Base-by-base conservation (phyloP, 2,888 invertebrate genomes). In the Noctua comes region DNA sequence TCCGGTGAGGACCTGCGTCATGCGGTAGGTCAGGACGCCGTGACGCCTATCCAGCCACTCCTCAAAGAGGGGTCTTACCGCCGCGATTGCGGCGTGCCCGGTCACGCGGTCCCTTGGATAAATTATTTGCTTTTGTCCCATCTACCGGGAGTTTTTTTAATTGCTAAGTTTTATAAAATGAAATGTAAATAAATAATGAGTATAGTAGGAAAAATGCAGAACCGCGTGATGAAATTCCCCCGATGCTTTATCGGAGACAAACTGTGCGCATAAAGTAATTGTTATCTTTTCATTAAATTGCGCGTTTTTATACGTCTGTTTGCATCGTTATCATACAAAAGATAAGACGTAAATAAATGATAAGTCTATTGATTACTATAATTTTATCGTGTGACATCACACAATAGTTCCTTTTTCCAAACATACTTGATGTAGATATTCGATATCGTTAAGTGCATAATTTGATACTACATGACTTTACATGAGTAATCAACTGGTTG, bases 331-430 rank as follows among this genome's bases (percentile, higher is more conserved):
- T 82, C 83, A 46, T 24, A 0, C 2, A 65, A 64, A 46, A 31
- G 73, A 84, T 82, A 86, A 66, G 10, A 59, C 21, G 51, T 66
- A 62, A 85, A 51, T 73, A 64, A 57, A 80, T n/a, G 64, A 48
- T 80, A 68, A 65, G 21, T 36, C 10, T 73, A 71, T 76, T 68
- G 69, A 80, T 84, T 54, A 48, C 46, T 73, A 68, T 76, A 76
- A 69, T 69, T n/a, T 54, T 75, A 64, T 70, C 79, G 70, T 64
- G 27, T 65, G 59, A 71, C n/a, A 54, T 80, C 73, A 66, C 69
- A 54, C 21, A 48, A 69, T 5, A 40, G 16, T 65, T 76, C 16
- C 57, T 51, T 62, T 31, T 54, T 8, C 4, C 3, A 40, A 71
- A 24, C 7, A 68, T 54, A 24, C 27, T 31, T 68, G 18, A 27